Evolutionary conservation across 2,113 vertebrate genomes (phyloP).

Genomic region (Ailuropoda melanoleuca): DNA sequence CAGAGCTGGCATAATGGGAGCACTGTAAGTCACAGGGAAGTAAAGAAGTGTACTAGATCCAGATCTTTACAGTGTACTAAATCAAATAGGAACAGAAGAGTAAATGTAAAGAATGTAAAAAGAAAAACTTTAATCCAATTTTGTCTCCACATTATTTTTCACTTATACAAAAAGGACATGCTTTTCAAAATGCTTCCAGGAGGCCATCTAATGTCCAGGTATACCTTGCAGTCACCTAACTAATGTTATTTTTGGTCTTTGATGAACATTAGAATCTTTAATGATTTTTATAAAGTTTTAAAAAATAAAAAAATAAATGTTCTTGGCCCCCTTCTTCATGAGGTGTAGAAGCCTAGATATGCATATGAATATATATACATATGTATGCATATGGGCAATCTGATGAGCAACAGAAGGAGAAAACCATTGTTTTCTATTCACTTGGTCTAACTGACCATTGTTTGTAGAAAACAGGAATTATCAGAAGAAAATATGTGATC

Average conservation of each 20-base stretch:
- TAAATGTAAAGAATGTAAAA: background rate
- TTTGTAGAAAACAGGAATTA: conserved; percentile 57
- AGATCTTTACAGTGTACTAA: fast-evolving
- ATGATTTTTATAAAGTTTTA: background rate
- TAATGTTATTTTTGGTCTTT: background rate
- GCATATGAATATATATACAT: background rate
- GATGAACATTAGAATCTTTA: background rate
- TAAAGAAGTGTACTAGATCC: fast-evolving
- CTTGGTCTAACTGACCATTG: conserved; percentile 32
- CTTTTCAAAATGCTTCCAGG: background rate
- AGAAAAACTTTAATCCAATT: background rate
- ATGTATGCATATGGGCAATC: background rate
- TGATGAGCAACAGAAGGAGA: background rate
- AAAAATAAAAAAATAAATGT: background rate
- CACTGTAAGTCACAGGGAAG: too few relatives aligned
- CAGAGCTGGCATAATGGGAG: background rate
- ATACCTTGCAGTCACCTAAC: background rate
- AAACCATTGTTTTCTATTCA: conserved; percentile 12
- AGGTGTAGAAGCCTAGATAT: background rate
- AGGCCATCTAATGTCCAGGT: background rate
- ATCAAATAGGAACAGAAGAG: background rate
- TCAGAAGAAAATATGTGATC: conserved; percentile 30
- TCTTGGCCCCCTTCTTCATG: background rate
- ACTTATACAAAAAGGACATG: background rate
- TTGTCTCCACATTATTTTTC: background rate